phyloP scores from a whole-genome alignment of 2,797 vertebrate species.

The Mycteria americana region DNA sequence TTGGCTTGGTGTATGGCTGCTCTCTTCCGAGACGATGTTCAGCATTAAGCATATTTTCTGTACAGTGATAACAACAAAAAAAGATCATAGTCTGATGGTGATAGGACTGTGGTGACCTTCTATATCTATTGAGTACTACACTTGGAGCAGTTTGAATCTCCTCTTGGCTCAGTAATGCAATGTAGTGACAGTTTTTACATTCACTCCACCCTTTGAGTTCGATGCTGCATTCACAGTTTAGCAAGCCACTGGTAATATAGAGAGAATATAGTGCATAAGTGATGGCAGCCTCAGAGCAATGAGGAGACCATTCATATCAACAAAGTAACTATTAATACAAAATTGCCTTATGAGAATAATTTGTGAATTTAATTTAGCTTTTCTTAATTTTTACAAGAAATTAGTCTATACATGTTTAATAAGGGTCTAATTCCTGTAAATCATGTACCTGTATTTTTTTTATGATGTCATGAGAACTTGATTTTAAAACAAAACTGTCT shows the following conservation, averaged over 20 bases:
- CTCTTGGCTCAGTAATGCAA: neutral
- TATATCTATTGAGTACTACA: neutral
- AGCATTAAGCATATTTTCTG: neutral
- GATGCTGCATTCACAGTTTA: neutral
- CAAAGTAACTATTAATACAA: neutral
- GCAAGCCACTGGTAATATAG: neutral
- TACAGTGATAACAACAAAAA: too few relatives aligned
- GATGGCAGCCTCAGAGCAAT: neutral
- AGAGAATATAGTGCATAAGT: neutral
- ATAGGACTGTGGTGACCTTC: neutral
- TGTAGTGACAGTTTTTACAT: neutral
- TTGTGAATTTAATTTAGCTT: conserved; percentile 37
- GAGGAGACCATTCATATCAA: neutral
- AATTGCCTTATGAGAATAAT: neutral
- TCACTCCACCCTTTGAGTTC: neutral
- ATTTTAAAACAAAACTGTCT: neutral
- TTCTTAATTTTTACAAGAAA: conserved; percentile 2
- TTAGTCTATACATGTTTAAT: neutral
- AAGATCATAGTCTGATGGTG: neutral
- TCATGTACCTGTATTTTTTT: neutral
- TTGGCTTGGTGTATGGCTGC: neutral
- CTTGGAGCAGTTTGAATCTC: neutral
- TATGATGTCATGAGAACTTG: neutral
- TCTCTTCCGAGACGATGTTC: neutral
- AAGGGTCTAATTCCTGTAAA: neutral